Evolutionary conservation across 2,797 vertebrate genomes (phyloP).

Genomic region (Molossus alvarezi): DNA sequence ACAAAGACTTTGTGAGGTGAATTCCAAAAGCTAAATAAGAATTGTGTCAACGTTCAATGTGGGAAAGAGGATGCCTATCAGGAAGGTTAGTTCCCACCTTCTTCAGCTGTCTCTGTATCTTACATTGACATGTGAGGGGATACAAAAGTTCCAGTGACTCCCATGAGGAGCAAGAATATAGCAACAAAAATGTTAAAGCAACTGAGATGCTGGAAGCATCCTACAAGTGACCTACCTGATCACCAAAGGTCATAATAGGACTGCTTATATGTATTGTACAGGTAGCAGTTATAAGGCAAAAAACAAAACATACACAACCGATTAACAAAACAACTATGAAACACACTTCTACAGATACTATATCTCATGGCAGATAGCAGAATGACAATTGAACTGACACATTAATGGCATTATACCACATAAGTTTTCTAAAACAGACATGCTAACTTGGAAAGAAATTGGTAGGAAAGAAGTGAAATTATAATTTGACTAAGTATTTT

Average conservation of each 20-base stretch:
- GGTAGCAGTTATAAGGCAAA: background rate
- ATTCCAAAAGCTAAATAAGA: background rate
- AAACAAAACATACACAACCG: background rate
- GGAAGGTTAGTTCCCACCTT: background rate
- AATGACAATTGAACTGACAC: background rate
- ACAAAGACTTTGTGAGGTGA: background rate
- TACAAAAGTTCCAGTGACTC: background rate
- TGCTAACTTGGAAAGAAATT: background rate
- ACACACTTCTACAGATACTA: background rate
- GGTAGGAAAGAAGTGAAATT: background rate
- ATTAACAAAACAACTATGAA: background rate
- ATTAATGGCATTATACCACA: background rate
- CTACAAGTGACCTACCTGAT: background rate
- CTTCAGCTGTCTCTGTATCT: background rate
- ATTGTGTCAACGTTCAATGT: background rate
- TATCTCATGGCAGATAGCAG: background rate
- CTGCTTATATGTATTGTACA: background rate
- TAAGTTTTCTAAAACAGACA: background rate
- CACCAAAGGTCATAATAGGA: background rate
- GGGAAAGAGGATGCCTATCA: background rate
- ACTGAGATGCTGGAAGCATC: background rate
- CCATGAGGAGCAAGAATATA: background rate
- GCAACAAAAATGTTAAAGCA: background rate
- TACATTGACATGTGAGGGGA: rapidly evolving
- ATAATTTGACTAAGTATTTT: background rate